These are phyloP conservation scores for Nycticorax nycticorax DNA, from an alignment of 2,113 vertebrate genomes.

Conservation along the genomic window DNA sequence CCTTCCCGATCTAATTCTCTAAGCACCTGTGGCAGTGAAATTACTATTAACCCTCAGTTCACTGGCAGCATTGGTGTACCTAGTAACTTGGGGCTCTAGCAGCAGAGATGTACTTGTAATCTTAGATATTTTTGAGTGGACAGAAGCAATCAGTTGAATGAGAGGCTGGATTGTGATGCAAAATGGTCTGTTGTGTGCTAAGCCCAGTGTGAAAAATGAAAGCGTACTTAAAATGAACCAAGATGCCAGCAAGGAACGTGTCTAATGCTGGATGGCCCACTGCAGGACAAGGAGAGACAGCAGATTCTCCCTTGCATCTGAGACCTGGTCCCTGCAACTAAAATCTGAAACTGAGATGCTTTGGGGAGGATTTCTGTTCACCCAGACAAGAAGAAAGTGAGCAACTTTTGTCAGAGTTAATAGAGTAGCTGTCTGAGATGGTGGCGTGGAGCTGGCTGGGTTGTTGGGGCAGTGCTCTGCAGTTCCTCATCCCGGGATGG, in stretches of 20 bases:
- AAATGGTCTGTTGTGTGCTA: not conserved
- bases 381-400: not conserved
- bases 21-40: not conserved
- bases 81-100: not conserved
- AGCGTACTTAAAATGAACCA: not conserved
- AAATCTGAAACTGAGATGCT: not conserved
- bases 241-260: not conserved
- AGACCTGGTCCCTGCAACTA: not conserved
- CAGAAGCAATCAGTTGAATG: not conserved
- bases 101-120: not conserved
- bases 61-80: not conserved
- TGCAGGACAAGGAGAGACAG: not conserved
- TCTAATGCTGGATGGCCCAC: not conserved
- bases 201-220: not conserved
- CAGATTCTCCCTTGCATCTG: rapidly evolving
- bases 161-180: not conserved
- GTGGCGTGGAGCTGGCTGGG: not conserved
- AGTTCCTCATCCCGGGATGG: not conserved
- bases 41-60: not conserved
- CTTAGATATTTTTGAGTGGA: not conserved
- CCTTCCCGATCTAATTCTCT: not conserved
- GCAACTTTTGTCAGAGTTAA: not conserved
- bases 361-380: not conserved
- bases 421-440: not conserved
- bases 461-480: not conserved